Percentiles rank a stretch among this genome's conserved stretches.
Conservation (phyloP, 2,113 vertebrate genomes). For the Prietella phreatophila region DNA sequence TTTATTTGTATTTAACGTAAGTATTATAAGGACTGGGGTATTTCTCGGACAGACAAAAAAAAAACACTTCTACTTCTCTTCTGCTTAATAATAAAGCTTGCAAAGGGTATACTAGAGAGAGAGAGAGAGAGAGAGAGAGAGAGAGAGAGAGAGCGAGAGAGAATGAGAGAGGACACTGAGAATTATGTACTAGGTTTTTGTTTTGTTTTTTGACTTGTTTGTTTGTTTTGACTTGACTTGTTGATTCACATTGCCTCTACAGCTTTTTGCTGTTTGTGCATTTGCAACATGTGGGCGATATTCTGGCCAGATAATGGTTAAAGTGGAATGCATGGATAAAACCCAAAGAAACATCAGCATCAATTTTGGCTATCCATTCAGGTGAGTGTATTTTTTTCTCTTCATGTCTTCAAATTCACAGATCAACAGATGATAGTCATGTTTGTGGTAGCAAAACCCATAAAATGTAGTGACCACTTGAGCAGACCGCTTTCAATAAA, state of each 20-base stretch:
- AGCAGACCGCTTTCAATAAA: neutral
- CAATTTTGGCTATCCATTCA: constrained; percentile 92
- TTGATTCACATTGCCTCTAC: constrained; percentile 40
- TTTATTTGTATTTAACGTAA: neutral
- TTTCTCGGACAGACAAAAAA: neutral
- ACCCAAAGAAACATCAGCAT: constrained; percentile 88
- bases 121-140: neutral
- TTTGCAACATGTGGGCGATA: constrained; percentile 99
- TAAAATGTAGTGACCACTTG: neutral
- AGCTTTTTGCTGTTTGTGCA: constrained; percentile 99
- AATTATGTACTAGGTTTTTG: neutral
- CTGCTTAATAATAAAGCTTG: neutral
- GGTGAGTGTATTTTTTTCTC: constrained; percentile 69
- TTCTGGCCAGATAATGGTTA: constrained; percentile 90
- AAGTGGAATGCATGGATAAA: constrained; percentile 92
- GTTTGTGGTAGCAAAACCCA: neutral
- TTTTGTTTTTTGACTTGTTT: too few relatives aligned
- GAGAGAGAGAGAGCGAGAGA: neutral
- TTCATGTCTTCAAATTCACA: neutral
- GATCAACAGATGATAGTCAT: neutral
- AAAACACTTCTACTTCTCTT: neutral
- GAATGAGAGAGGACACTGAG: neutral
- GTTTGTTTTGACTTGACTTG: neutral
- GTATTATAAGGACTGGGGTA: neutral
- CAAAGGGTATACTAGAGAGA: neutral